phyloP scores from a whole-genome alignment of 2,797 vertebrate species.

The Emydoidea blandingii region DNA sequence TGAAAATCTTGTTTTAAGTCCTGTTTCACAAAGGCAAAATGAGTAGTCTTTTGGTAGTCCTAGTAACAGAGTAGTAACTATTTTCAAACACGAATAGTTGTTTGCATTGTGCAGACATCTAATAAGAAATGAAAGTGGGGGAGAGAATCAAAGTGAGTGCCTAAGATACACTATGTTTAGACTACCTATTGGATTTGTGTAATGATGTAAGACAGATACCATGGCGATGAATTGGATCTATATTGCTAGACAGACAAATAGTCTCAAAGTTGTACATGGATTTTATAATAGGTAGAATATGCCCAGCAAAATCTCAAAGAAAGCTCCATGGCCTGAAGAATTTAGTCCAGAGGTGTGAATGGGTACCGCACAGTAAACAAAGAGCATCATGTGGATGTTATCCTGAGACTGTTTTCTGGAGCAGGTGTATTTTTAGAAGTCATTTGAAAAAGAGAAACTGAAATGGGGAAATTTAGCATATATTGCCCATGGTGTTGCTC shows the following conservation, averaged over 20 bases:
- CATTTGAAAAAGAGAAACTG: neutral
- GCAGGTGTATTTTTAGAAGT: neutral
- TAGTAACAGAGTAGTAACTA: neutral
- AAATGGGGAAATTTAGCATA: neutral
- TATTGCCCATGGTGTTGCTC: neutral
- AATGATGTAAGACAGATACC: neutral
- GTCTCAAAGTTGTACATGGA: neutral
- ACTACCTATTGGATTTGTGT: conserved; percentile 15
- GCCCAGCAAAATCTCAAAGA: neutral
- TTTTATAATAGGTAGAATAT: neutral
- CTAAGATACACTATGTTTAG: neutral
- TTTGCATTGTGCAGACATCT: conserved; percentile 7
- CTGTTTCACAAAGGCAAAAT: neutral
- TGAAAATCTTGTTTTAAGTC: conserved; percentile 8
- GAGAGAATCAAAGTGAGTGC: neutral
- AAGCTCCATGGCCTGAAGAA: neutral
- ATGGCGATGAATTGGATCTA: neutral
- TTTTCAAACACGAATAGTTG: neutral
- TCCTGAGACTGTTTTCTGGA: neutral
- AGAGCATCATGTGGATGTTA: neutral
- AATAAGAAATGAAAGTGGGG: neutral
- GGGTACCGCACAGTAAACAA: neutral
- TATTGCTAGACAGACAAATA: neutral
- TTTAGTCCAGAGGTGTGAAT: neutral
- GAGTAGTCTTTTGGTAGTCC: neutral